Percentiles rank a stretch among this genome's conserved stretches.
Conservation (phyloP, 2,888 invertebrate species). For the Tethea ocularis region DNA sequence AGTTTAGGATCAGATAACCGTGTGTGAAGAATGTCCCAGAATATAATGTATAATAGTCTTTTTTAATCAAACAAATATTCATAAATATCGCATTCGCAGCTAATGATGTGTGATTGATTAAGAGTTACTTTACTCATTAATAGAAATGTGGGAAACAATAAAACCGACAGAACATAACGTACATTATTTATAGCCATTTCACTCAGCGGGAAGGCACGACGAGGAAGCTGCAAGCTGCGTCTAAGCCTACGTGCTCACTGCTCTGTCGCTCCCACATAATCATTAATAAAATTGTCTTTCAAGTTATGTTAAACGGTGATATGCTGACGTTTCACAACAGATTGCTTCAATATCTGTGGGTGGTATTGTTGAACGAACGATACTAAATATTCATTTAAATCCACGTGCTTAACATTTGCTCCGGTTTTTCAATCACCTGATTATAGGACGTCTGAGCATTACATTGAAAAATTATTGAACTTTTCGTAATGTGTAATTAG, state of each 20-base stretch:
- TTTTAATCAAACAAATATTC: neutral
- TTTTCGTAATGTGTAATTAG: no score
- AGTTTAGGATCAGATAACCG: no score
- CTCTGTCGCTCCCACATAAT: conserved; percentile 20
- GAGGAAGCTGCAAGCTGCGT: neutral
- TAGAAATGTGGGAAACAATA: neutral
- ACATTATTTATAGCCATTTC: neutral
- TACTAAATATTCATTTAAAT: neutral
- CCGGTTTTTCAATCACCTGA: neutral
- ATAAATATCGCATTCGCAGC: neutral
- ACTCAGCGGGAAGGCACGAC: neutral
- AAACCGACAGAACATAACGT: no score
- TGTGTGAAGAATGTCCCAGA: no score
- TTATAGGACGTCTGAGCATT: no score
- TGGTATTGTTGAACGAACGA: conserved; percentile 16
- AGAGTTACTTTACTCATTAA: neutral
- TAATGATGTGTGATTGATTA: neutral
- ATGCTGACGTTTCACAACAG: conserved; percentile 20
- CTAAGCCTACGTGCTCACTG: neutral
- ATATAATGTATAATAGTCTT: no score
- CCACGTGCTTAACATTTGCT: neutral
- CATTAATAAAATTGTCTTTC: conserved; percentile 9
- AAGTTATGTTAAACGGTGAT: conserved; percentile 16
- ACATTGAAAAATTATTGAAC: no score
- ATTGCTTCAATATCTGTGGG: conserved; percentile 13